These are phyloP conservation scores for Schlechtendalia chinensis DNA, from an alignment of 1,140 invertebrate genomes.

Conservation along the genomic window DNA sequence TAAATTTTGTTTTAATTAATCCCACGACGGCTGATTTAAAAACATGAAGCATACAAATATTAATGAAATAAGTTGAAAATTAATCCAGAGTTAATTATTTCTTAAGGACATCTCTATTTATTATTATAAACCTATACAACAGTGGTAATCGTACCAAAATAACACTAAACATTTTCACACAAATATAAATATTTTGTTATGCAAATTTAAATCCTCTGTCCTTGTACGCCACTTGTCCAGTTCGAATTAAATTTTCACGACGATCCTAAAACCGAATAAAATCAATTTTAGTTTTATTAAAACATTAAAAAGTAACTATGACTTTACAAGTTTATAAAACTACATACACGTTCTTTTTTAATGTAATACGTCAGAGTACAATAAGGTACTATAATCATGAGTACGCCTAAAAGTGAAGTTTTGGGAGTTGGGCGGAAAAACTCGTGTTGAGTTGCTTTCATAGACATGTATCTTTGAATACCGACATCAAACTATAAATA, in stretches of 20 bases:
- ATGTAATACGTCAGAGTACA: slow-evolving; percentile 11
- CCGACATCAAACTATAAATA: slow-evolving; percentile 37
- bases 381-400: not conserved
- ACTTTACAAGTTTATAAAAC: not conserved
- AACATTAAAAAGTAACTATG: not conserved
- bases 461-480: slow-evolving; percentile 34
- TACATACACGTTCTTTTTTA: slow-evolving; percentile 43
- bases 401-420: slow-evolving; percentile 5
- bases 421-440: slow-evolving; percentile 35
- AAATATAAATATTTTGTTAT: slow-evolving; percentile 37
- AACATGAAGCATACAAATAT: too few species aligned
- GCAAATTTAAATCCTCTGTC: slow-evolving; percentile 44
- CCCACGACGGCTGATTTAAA: too few species aligned
- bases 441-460: slow-evolving; percentile 32
- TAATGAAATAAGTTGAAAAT: not conserved
- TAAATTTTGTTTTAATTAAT: too few species aligned
- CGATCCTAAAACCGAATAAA: slow-evolving; percentile 10
- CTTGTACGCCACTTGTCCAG: slow-evolving; percentile 33
- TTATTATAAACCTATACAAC: not conserved
- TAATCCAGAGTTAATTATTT: not conserved
- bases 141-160: not conserved
- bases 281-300: not conserved
- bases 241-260: slow-evolving; percentile 40
- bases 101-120: not conserved
- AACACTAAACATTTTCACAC: slow-evolving; percentile 7